These are phyloP conservation scores for Clytia hemisphaerica DNA, from an alignment of 30 jellyfish, hydroid and myxozoan genomes.

Conservation along the genomic window DNA sequence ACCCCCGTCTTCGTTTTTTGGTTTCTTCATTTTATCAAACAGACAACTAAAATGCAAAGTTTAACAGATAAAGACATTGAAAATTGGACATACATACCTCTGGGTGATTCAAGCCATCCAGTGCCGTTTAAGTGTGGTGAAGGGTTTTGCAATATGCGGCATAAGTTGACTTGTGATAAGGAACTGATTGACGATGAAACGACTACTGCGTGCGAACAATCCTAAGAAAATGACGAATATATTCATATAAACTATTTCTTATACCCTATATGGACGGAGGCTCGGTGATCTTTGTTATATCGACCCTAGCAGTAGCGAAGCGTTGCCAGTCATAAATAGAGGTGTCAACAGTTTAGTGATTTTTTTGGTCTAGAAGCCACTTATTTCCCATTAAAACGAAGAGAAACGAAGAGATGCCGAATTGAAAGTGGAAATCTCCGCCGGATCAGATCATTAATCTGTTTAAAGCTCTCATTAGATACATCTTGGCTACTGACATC, in stretches of 20 bases:
- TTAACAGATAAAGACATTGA: neutral
- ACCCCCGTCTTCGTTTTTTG: conserved; percentile 3
- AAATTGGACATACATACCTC: conserved; percentile 19
- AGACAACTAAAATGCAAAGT: neutral
- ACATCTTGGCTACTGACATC: neutral
- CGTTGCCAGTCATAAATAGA: too few relatives aligned
- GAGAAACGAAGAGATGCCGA: too few relatives aligned
- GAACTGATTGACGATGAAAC: conserved; percentile 55
- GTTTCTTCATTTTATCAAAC: neutral
- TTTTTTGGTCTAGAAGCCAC: too few relatives aligned
- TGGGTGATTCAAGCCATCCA: conserved; percentile 80
- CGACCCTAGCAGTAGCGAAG: too few relatives aligned
- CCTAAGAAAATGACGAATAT: conserved; percentile 27
- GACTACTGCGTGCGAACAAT: conserved; percentile 40
- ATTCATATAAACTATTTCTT: too few relatives aligned
- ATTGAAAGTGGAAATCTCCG: too few relatives aligned
- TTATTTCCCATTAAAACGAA: too few relatives aligned
- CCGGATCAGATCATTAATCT: too few relatives aligned
- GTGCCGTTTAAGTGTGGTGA: conserved; percentile 21
- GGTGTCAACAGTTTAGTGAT: too few relatives aligned
- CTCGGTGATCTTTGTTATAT: too few relatives aligned
- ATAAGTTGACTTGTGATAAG: conserved; percentile 42
- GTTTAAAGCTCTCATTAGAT: neutral
- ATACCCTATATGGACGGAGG: too few relatives aligned
- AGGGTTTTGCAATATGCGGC: conserved; percentile 18